Evolutionary conservation across 2,113 vertebrate species (phyloP).

Genomic region (Dinomys branickii): DNA sequence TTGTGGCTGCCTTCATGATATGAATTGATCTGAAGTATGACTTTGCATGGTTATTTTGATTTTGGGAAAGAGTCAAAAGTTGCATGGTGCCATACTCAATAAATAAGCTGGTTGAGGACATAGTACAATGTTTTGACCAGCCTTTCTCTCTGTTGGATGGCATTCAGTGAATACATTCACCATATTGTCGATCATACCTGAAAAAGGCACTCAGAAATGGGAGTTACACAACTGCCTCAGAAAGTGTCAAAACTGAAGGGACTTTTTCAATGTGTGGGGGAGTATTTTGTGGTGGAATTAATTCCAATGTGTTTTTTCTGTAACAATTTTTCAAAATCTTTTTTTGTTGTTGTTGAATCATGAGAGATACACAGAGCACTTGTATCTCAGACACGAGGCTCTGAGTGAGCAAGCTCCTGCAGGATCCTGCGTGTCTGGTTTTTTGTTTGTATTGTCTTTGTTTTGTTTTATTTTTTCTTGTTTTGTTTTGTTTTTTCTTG

Average conservation of each 20-base stretch:
- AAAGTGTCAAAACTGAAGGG: neutral
- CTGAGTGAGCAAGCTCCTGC: neutral
- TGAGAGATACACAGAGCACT: neutral
- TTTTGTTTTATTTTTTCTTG: too few relatives aligned
- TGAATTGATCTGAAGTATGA: neutral
- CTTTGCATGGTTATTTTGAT: neutral
- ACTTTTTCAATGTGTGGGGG: neutral
- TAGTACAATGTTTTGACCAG: neutral
- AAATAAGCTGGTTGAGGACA: neutral
- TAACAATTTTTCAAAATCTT: neutral
- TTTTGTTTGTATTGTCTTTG: too few relatives aligned
- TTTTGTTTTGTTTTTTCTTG: too few relatives aligned
- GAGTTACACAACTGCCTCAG: neutral
- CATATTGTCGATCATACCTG: neutral
- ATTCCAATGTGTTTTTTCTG: neutral
- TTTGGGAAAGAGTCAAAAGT: neutral
- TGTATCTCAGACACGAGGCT: neutral
- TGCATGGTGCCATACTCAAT: neutral
- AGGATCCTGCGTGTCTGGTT: too few relatives aligned
- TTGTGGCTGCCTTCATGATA: neutral
- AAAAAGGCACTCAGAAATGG: neutral
- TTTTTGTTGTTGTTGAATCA: neutral
- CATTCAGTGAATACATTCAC: neutral
- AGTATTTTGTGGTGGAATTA: neutral
- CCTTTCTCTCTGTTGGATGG: neutral